phyloP scores from a whole-genome alignment of 1,140 invertebrate genomes.

The Thaumetopoea pityocampa region DNA sequence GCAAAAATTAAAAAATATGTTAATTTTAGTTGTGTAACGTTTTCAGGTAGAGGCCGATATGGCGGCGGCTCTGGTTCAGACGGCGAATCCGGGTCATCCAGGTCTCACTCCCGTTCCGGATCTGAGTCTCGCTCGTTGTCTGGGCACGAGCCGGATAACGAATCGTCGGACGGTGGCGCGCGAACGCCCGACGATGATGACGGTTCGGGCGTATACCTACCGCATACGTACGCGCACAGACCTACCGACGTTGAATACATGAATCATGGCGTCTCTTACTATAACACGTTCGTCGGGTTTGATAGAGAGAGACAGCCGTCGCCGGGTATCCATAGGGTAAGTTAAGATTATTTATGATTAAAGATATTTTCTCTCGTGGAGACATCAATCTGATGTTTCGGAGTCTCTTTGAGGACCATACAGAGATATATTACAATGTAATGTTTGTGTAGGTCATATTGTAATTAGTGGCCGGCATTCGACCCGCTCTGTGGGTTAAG shows the following conservation, averaged over 20 bases:
- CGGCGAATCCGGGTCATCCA: slow-evolving; percentile 65
- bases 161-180: slow-evolving; percentile 81
- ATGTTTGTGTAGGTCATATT: too few relatives aligned
- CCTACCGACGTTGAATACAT: slow-evolving; percentile 60
- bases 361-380: too few relatives aligned
- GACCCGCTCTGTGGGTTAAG: too few relatives aligned
- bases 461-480: too few relatives aligned
- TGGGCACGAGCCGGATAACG: slow-evolving; percentile 82
- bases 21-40: too few relatives aligned
- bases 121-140: slow-evolving; percentile 74
- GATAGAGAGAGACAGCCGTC: slow-evolving; percentile 63
- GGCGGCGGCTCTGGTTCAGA: slow-evolving; percentile 67
- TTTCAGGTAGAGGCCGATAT: slow-evolving; percentile 47
- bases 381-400: too few relatives aligned
- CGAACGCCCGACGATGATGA: slow-evolving; percentile 78
- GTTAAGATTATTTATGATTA: too few relatives aligned
- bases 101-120: slow-evolving; percentile 44
- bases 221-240: slow-evolving; percentile 69
- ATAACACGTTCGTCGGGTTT: slow-evolving; percentile 77
- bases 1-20: too few relatives aligned
- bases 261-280: slow-evolving; percentile 77
- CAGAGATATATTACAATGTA: too few relatives aligned
- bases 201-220: slow-evolving; percentile 75
- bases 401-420: too few relatives aligned
- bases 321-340: slow-evolving; percentile 66